phyloP scores from a whole-genome alignment of 2,113 vertebrate species.

The Telmatochromis bifrenatus region DNA sequence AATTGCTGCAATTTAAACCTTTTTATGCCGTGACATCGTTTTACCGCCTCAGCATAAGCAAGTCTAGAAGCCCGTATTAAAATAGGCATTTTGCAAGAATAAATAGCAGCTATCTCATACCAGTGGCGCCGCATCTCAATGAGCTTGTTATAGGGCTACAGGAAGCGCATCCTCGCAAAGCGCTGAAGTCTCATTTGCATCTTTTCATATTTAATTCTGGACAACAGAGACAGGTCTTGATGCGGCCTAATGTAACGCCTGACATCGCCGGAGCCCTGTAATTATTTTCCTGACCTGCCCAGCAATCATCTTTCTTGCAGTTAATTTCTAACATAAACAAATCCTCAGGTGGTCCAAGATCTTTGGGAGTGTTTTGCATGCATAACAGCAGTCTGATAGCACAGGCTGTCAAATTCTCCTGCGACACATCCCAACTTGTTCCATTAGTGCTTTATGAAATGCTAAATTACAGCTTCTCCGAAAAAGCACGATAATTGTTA shows the following conservation, averaged over 20 bases:
- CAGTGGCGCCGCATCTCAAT: constrained; percentile 60
- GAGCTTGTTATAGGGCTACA: constrained; percentile 59
- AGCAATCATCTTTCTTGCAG: constrained; percentile 64
- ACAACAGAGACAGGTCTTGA: constrained; percentile 64
- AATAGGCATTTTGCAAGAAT: constrained; percentile 17
- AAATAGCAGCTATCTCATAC: constrained; percentile 49
- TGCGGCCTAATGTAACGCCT: constrained; percentile 68
- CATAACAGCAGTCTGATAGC: background rate
- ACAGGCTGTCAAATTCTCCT: background rate
- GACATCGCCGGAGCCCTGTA: constrained; percentile 62
- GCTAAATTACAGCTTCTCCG: constrained; percentile 22
- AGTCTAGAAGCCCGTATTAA: background rate
- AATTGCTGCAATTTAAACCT: background rate
- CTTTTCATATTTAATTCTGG: constrained; percentile 69
- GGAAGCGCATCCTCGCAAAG: constrained; percentile 43
- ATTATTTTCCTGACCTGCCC: constrained; percentile 69
- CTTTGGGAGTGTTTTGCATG: constrained; percentile 27
- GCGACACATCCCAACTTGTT: background rate
- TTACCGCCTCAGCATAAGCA: background rate
- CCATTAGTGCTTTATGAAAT: constrained; percentile 7
- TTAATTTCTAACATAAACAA: constrained; percentile 72
- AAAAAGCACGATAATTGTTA: background rate
- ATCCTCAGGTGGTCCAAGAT: constrained; percentile 58
- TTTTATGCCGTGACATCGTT: background rate
- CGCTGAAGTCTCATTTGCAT: constrained; percentile 64